Base-by-base conservation (phyloP, 2,797 vertebrate species). In the Clarias fuscus region DNA sequence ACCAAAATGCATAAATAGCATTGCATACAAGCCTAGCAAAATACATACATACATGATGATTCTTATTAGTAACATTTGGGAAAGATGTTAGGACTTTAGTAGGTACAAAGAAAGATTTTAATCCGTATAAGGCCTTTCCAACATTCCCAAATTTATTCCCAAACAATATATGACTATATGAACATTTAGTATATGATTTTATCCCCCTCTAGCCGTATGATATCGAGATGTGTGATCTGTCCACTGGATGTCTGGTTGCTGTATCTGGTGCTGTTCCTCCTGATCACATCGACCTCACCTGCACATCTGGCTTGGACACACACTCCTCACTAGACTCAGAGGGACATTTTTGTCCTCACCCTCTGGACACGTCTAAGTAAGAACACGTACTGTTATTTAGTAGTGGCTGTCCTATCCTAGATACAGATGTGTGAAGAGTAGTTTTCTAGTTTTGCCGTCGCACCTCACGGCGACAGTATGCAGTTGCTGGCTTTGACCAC, bases 351-450 rank as follows among this genome's bases (percentile, higher is more conserved):
- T 97, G 97, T 93, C 97, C 97, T 82, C 96, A 97, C 72, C 98
- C 97, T 82, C 95, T 97, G 82, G 97, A 98, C 91, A 98, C 97
- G 13, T 96, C 96, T 53, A 97, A 96, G 98, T 99, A 95, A 90
- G 94, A 68, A 15, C 59, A 17, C 5, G 3, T 4, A 22, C 53
- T 53, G 61, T 27, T 62, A 43, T 80, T 80, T 18, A 30, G 37
- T 43, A 75, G 18, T 40, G 8, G 1, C 56, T 59, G 59, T 56
- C 53, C 48, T 48, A 30, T 68, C 27, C 15, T 71, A 22, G 40
- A 20, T 71, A 40, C 18, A 40, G n/a, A n/a, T n/a, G n/a, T n/a
- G n/a, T n/a, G n/a, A n/a, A n/a, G n/a, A n/a, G n/a, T n/a, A n/a
- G n/a, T n/a, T n/a, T n/a, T n/a, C n/a, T n/a, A n/a, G n/a, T n/a